Conservation (phyloP, 1,140 invertebrate genomes). For the Fopius arisanus region DNA sequence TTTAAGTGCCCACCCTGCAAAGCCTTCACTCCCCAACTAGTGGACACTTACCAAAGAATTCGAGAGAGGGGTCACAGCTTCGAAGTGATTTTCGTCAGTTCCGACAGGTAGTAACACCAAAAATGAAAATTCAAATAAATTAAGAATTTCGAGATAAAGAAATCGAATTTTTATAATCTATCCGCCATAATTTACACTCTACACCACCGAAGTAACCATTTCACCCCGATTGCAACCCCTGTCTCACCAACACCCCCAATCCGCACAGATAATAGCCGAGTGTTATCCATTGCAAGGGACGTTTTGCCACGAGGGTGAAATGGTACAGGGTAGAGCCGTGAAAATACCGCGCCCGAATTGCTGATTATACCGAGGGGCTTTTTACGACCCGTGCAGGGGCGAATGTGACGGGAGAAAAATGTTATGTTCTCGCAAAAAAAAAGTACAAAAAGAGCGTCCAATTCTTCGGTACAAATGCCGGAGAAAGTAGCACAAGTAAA, state of each 20-base stretch:
- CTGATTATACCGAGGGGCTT: conserved; percentile 33
- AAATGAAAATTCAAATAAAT: neutral
- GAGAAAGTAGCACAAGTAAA: no score
- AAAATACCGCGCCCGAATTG: conserved; percentile 22
- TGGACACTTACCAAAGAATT: conserved; percentile 75
- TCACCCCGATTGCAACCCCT: no score
- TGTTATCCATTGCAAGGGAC: conserved; percentile 16
- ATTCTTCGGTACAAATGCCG: no score
- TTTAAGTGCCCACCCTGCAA: conserved; percentile 84
- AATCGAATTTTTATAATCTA: no score
- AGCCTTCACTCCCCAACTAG: conserved; percentile 79
- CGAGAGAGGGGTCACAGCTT: conserved; percentile 75
- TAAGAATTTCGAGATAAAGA: no score
- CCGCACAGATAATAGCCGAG: neutral
- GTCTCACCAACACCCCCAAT: conserved; percentile 31
- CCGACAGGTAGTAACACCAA: conserved; percentile 77
- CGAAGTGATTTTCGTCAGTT: conserved; percentile 83
- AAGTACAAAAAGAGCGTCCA: no score
- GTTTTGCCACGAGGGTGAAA: neutral
- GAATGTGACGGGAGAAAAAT: conserved; percentile 18
- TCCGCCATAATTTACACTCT: no score
- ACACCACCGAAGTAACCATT: no score
- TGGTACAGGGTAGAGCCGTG: neutral
- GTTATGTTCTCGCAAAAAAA: no score
- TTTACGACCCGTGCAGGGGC: conserved; percentile 16